phyloP scores from a whole-genome alignment of 2,797 vertebrate genomes.

The Aphelocoma californica region DNA sequence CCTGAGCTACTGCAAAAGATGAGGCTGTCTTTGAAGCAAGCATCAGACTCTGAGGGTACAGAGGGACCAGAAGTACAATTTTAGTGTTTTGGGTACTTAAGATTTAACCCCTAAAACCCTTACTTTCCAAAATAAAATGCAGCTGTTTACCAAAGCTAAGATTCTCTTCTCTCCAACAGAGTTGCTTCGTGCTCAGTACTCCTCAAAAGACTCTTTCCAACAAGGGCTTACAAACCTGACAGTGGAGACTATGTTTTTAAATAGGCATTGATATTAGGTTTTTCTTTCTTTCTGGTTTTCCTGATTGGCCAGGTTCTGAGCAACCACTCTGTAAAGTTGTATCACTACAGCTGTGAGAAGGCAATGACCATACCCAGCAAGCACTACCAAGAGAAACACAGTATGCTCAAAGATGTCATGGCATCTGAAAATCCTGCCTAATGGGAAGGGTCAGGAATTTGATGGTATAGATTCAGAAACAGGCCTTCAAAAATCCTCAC shows the following conservation, averaged over 20 bases:
- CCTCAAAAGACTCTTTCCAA: neutral
- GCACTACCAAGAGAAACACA: accelerated
- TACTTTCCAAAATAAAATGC: neutral
- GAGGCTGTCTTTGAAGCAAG: neutral
- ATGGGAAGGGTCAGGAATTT: neutral
- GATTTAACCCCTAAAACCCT: neutral
- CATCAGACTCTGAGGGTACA: neutral
- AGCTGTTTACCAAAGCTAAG: neutral
- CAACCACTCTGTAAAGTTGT: neutral
- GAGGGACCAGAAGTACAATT: neutral
- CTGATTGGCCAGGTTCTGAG: neutral
- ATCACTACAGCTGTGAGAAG: neutral
- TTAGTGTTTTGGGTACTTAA: neutral
- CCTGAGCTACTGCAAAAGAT: neutral
- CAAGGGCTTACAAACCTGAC: neutral
- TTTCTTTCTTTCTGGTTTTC: neutral
- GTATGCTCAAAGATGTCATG: neutral
- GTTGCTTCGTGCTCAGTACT: accelerated
- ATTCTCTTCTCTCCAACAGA: neutral
- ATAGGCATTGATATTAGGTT: neutral
- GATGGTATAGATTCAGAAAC: neutral
- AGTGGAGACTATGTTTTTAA: accelerated
- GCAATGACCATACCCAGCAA: neutral
- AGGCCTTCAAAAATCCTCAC: neutral
- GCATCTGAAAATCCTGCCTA: neutral